Evolutionary conservation across 2,888 invertebrate species (phyloP), one percentile per base, ranked within the genome.

Genomic region (Dascillus cervinus): DNA sequence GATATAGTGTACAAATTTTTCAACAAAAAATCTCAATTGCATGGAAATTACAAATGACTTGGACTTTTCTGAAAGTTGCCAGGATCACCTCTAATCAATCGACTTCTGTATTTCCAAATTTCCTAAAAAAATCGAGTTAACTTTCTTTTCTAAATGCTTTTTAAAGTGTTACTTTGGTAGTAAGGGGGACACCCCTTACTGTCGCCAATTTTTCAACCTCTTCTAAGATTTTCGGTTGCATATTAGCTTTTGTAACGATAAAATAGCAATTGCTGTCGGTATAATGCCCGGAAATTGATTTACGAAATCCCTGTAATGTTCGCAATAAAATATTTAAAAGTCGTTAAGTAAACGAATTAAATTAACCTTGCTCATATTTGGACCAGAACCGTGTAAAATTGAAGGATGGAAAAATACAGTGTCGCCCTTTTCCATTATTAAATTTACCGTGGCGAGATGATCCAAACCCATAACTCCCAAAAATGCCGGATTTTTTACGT

Each of bases 361-460:
- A n/a, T n/a, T n/a, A n/a, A n/a, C n/a, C n/a, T 73, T 67, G 0
- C 85, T 79, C 13, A 62, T 63, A 58, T 90, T 90, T 14, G 79
- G 73, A 5, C 88, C 86, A 0, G 88, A 89, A 3, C 89, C 90
- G 55, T 91, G 90, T 17, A 90, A 70, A 5, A 91, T 60, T 6
- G 83, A 57, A 0, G 89, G 88, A 64, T 89, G 87, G 60, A 91
- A 86, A 66, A 91, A 82, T 6, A 87, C 80, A 0, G 88, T 88
- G 58, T 90, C 90, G 0, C 89, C 90, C 3, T 82, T 79, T 28
- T 79, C 73, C 87, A 90, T 89, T 45, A 75, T 73, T 4, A 89
- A 65, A 46, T 81, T 64, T 0, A 78, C 59, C 40, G 72, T 67
- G 1, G 75, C 71, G 6, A 64, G 34, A 1, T 52, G 32, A 2